Conservation (phyloP, 1,140 invertebrate species). For the Drosophila azteca region DNA sequence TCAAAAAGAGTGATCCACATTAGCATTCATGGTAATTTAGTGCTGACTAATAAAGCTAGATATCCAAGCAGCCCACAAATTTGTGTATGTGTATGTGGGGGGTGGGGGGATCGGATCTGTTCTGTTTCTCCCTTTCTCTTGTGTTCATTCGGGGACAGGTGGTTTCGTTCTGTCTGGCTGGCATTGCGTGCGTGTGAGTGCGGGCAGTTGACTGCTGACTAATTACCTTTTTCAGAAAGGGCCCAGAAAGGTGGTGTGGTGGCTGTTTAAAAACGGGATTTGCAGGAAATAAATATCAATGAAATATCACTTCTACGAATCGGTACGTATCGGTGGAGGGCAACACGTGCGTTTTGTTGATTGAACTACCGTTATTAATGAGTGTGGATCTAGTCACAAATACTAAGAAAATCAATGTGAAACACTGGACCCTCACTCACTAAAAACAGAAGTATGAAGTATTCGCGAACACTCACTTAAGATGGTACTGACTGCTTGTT, state of each 20-base stretch:
- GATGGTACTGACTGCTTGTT: slow-evolving; percentile 9
- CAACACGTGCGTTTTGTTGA: slow-evolving; percentile 49
- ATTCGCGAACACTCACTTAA: slow-evolving; percentile 13
- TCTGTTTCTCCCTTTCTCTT: slow-evolving; percentile 21
- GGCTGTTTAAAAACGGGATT: slow-evolving; percentile 23
- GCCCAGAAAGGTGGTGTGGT: slow-evolving; percentile 51
- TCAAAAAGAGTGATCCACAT: slow-evolving; percentile 56
- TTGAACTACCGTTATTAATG: slow-evolving; percentile 83
- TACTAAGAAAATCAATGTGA: slow-evolving; percentile 73
- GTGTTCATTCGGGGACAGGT: slow-evolving; percentile 30
- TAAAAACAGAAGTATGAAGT: slow-evolving; percentile 83
- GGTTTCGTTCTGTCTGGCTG: slow-evolving; percentile 68
- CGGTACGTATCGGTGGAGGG: neutral
- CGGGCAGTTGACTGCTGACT: slow-evolving; percentile 65
- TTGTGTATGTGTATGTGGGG: too few relatives aligned
- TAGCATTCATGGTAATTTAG: slow-evolving; percentile 73
- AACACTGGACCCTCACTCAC: slow-evolving; percentile 84
- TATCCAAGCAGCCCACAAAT: slow-evolving; percentile 21
- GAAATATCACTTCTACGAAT: neutral
- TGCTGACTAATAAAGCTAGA: slow-evolving; percentile 52
- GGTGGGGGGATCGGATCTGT: slow-evolving; percentile 16
- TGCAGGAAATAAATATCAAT: neutral
- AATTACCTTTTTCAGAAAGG: slow-evolving; percentile 57
- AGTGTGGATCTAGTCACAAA: slow-evolving; percentile 84
- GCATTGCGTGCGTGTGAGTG: slow-evolving; percentile 57